phyloP scores from a whole-genome alignment of 2,888 invertebrate genomes.

The Drosophila cognata region DNA sequence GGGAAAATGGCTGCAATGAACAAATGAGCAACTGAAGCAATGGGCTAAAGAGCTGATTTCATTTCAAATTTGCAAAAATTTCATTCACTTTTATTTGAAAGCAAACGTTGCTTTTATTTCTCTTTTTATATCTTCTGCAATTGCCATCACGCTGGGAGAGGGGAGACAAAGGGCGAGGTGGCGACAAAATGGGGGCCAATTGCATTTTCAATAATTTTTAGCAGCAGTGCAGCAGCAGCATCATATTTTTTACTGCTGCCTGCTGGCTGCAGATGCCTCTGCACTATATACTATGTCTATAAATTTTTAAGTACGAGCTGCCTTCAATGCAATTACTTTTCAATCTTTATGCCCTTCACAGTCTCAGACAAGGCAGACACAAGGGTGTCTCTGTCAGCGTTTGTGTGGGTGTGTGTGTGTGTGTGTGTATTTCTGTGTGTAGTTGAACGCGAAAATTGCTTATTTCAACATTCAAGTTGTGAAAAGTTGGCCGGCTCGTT shows the following conservation, averaged over 20 bases:
- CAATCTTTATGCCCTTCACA: slow-evolving; percentile 65
- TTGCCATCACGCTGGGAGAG: slow-evolving; percentile 50
- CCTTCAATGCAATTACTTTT: slow-evolving; percentile 81
- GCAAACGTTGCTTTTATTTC: slow-evolving; percentile 26
- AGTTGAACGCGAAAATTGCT: slow-evolving; percentile 75
- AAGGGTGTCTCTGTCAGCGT: slow-evolving; percentile 8
- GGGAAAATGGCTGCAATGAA: slow-evolving; percentile 13
- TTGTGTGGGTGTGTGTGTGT: slow-evolving; percentile 18
- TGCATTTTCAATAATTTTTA: slow-evolving; percentile 76
- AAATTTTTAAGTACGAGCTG: slow-evolving; percentile 80
- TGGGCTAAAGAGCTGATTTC: slow-evolving; percentile 65
- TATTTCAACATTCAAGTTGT: slow-evolving; percentile 77
- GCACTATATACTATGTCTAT: slow-evolving; percentile 58
- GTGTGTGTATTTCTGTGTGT: slow-evolving; percentile 23
- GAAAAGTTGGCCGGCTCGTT: slow-evolving; percentile 60
- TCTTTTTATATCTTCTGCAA: slow-evolving; percentile 47
- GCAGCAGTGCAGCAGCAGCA: slow-evolving; percentile 28
- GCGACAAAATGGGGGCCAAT: slow-evolving; percentile 41
- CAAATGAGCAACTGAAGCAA: slow-evolving; percentile 46
- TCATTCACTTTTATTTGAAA: slow-evolving; percentile 67
- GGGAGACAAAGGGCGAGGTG: slow-evolving; percentile 24
- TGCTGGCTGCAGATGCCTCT: slow-evolving; percentile 53
- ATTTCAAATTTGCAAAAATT: slow-evolving; percentile 74
- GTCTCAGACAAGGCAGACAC: slow-evolving; percentile 17
- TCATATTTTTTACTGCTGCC: slow-evolving; percentile 60